phyloP scores from a whole-genome alignment of 2,113 vertebrate species.

The Camelus bactrianus region DNA sequence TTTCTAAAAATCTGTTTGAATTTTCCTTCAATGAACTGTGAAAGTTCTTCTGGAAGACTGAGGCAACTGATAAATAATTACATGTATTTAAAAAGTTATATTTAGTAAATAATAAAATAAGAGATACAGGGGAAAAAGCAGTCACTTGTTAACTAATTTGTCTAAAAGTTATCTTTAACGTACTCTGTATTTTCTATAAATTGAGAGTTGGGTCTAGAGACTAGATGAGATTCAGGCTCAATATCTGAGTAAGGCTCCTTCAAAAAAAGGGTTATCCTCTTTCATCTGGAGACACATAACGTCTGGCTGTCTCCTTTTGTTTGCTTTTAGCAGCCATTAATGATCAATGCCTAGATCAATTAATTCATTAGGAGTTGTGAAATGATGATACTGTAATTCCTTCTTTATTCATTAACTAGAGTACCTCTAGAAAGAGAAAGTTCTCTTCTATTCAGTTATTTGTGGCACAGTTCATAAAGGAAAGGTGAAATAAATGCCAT shows the following conservation, averaged over 20 bases:
- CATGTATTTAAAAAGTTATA: not conserved
- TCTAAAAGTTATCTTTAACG: not conserved
- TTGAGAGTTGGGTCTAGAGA: not conserved
- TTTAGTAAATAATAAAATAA: not conserved
- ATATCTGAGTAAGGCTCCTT: not conserved
- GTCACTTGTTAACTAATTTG: not conserved
- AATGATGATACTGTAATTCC: constrained; percentile 15
- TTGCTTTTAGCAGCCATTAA: not conserved
- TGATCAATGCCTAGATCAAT: not conserved
- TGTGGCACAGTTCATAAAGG: not conserved
- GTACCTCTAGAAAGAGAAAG: not conserved
- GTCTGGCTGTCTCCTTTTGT: not conserved
- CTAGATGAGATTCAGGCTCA: not conserved
- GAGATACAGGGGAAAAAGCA: not conserved
- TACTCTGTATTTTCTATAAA: not conserved
- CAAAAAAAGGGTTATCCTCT: not conserved
- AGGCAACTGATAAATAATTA: not conserved
- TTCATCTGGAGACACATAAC: not conserved
- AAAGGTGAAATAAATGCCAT: not conserved
- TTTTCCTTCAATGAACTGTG: not conserved
- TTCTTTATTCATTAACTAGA: not conserved
- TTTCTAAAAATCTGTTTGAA: constrained; percentile 11
- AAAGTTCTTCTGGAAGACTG: not conserved
- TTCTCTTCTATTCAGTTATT: not conserved
- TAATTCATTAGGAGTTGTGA: constrained; percentile 31